Evolutionary conservation across 2,888 invertebrate genomes (phyloP).

Genomic region (Oxytorus armatus): DNA sequence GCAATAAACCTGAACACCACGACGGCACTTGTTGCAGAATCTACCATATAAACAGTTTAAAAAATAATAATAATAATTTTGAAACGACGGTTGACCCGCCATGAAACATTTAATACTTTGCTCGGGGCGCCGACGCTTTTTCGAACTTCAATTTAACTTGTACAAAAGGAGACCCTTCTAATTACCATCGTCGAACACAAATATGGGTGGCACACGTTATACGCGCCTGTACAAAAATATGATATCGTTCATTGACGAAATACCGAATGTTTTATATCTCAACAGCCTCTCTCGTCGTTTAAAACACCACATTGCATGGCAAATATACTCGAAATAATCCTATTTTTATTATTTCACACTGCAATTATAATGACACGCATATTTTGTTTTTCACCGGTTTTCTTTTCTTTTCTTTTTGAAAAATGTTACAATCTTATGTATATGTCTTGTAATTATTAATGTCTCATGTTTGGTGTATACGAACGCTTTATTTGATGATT

Average conservation of each 20-base stretch:
- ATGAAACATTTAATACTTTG: conserved; percentile 49
- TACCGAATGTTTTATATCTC: conserved; percentile 18
- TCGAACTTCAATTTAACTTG: not conserved
- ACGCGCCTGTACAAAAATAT: conserved; percentile 23
- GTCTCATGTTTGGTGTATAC: too few relatives aligned
- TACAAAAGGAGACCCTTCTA: conserved; percentile 52
- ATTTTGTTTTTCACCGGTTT: too few relatives aligned
- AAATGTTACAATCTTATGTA: too few relatives aligned
- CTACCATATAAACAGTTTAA: conserved; percentile 21
- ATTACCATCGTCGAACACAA: conserved; percentile 53
- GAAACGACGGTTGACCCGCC: conserved; percentile 30
- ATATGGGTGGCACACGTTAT: conserved; percentile 26
- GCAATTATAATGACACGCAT: too few relatives aligned
- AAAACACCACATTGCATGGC: conserved; percentile 10
- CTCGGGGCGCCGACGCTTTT: conserved; percentile 36
- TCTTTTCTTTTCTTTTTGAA: too few relatives aligned
- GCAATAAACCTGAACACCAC: not conserved
- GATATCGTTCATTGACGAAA: conserved; percentile 22
- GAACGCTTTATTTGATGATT: too few relatives aligned
- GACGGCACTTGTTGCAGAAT: conserved; percentile 37
- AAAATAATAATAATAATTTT: conserved; percentile 1
- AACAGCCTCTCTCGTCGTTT: not conserved
- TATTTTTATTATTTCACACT: not conserved
- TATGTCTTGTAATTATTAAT: too few relatives aligned
- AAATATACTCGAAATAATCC: not conserved